Conservation (phyloP, 2,888 invertebrate species). For the Troilus luridus region DNA sequence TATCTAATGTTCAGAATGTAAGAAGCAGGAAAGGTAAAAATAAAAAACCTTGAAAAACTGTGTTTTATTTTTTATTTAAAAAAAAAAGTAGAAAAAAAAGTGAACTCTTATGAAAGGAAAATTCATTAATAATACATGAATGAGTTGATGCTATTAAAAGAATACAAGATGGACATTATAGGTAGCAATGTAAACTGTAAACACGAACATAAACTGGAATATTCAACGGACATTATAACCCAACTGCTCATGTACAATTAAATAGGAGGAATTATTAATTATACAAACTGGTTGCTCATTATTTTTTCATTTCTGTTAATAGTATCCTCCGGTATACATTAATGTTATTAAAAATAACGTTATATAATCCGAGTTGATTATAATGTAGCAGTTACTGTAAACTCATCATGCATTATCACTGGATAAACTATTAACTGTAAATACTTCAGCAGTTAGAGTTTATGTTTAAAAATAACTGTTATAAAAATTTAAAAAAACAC, state of each 20-base stretch:
- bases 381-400: not conserved
- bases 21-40: not conserved
- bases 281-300: not conserved
- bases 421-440: too few relatives aligned
- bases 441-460: too few relatives aligned
- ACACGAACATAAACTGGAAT: not conserved
- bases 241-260: not conserved
- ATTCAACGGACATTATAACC: not conserved
- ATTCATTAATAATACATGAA: not conserved
- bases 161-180: not conserved
- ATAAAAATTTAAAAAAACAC: too few relatives aligned
- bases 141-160: not conserved
- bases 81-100: not conserved
- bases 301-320: not conserved
- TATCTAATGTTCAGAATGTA: too few relatives aligned
- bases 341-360: not conserved
- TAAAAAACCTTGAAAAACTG: not conserved
- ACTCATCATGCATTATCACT: too few relatives aligned
- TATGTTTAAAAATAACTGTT: too few relatives aligned
- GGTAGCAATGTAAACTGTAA: not conserved
- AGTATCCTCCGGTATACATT: not conserved
- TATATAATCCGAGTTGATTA: not conserved
- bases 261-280: not conserved
- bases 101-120: not conserved
- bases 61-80: not conserved